Evolutionary conservation across 2,113 vertebrate species (phyloP), one percentile per base, ranked within the genome.

Genomic region (Melanocharis versteri): DNA sequence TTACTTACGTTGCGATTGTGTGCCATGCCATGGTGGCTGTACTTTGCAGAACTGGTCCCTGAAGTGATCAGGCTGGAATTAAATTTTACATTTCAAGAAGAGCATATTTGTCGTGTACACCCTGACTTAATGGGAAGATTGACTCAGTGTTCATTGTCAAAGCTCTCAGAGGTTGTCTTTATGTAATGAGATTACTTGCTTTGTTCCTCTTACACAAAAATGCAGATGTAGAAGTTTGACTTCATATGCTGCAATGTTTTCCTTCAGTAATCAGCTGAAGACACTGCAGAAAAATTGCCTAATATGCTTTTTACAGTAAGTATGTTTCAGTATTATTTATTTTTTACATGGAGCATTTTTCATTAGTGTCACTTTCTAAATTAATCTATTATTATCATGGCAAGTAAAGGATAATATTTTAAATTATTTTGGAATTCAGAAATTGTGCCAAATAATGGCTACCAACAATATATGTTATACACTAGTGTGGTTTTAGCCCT

Each of bases 131-230:
- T 87, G 70, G 53, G 37, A 68, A 72, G 57, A 68, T 78, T 94
- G 89, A 89, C 51, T 85, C 65, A 57, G n/a, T 79, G 35, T 50
- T 82, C 50, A 48, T 84, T 89, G 72, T 77, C 73, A 94, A 42
- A 82, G 57, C n/a, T 82, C 28, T 87, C 39, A 57, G 23, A 91
- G 33, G 15, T 35, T 85, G 66, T 68, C 81, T 95, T 91, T 56
- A 19, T 19, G 28, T 48, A 68, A 64, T 40, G 21, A 68, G 24
- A 65, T 87, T 79, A 54, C 48, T 68, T 82, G 6, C 81, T 95
- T 96, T 94, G 78, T 88, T 93, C 53, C 42, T 71, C 13, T 85
- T 92, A 65, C 53, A 68, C 47, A 53, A 89, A 95, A 91, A 85
- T 69, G 20, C 9, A 19, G n/a, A 39, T 35, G 40, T 50, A 51